Evolutionary conservation across 2,797 vertebrate species (phyloP), one percentile per base, ranked within the genome.

Genomic region (Hozukius guyotensis): DNA sequence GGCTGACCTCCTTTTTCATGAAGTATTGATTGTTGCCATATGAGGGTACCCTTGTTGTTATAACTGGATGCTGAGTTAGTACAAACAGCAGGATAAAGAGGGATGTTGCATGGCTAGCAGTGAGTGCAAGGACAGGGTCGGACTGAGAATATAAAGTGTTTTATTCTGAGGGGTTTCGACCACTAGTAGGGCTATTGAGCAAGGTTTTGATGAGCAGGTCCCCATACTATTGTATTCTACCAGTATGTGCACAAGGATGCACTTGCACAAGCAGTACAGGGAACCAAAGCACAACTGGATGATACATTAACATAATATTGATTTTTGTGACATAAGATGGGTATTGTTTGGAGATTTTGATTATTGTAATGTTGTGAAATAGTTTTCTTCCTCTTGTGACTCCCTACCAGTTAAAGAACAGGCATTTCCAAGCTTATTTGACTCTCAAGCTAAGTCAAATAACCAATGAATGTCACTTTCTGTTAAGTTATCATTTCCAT

Each of bases 21-120:
- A 69, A 61, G 53, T 84, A 75, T 84, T 75, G 77, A 78, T 80
- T 84, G 57, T 76, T 82, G 32, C 60, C 18, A 65, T 63, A 29
- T 75, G 55, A 80, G 55, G 49, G 46, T 59, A 52, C 18, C 57
- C 16, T 73, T 81, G 63, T 49, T 27, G 34, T 81, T 61, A 42
- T 42, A 72, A 42, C 16, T 75, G 36, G 14, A 59, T 80, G 59
- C 77, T 87, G 63, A 80, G 64, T 67, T 61, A 0, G 36, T 49
- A 31, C 53, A 82, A 65, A 72, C 7, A 32, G 56, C 53, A 70
- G 57, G 57, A 53, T 38, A n/a, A 42, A 16, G 32, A 72, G 7
- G 22, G 13, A 60, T 38, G 27, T 59, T 59, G 65, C 14, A 53
- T 65, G 20, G 67, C 46, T 72, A 27, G 74, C 72, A 27, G 25